phyloP scores from a whole-genome alignment of 2,797 vertebrate species.

The Mormyrus hasselquistii region DNA sequence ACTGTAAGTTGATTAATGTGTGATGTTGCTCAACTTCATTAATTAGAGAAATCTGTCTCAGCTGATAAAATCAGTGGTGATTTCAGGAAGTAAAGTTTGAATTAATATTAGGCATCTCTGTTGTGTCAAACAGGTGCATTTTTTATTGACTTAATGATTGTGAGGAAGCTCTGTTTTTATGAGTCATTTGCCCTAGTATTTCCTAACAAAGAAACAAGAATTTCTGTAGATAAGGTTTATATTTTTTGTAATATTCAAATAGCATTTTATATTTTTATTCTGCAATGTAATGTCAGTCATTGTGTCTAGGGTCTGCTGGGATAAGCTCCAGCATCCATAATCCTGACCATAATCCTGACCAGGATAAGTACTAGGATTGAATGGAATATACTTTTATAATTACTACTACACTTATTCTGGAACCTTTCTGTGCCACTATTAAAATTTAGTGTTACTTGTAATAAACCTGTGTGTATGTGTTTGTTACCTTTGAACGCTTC shows the following conservation, averaged over 20 bases:
- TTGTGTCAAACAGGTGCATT: background rate
- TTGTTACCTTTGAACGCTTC: background rate
- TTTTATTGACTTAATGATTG: background rate
- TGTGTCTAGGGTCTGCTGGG: background rate
- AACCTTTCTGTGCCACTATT: background rate
- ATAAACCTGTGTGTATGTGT: background rate
- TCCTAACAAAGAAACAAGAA: background rate
- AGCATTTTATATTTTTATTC: background rate
- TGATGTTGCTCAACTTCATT: background rate
- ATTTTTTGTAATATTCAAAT: background rate
- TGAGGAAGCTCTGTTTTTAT: background rate
- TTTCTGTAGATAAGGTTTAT: no score
- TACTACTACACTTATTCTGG: background rate
- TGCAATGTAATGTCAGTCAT: background rate
- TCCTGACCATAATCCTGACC: background rate
- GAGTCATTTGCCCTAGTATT: background rate
- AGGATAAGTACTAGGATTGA: background rate
- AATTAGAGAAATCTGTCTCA: background rate
- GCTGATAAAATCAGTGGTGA: background rate
- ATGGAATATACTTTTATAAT: background rate
- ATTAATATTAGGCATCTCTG: background rate
- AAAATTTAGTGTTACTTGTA: background rate
- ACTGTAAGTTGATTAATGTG: background rate
- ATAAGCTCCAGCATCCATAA: background rate
- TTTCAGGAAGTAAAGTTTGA: background rate